Evolutionary conservation across 2,113 vertebrate genomes (phyloP).

Genomic region (Eulemur macaco): DNA sequence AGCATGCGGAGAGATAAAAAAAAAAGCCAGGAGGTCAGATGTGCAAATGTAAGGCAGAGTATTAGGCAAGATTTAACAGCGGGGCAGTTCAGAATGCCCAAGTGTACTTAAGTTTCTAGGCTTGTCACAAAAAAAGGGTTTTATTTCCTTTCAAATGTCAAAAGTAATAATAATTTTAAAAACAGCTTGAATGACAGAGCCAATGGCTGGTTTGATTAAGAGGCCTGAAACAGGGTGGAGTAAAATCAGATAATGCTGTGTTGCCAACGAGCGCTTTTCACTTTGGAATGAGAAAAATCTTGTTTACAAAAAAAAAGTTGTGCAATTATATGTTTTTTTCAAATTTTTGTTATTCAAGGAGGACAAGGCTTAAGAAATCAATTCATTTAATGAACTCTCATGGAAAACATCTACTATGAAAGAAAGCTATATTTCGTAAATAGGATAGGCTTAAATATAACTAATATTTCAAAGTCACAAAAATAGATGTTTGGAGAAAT

Average conservation of each 20-base stretch:
- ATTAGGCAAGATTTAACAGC: slow-evolving; percentile 48
- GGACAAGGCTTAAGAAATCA: not conserved
- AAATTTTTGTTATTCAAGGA: slow-evolving; percentile 26
- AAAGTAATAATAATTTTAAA: slow-evolving; percentile 39
- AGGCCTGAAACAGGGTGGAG: not conserved
- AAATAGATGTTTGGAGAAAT: not conserved
- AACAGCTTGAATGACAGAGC: not conserved
- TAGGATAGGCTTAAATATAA: not conserved
- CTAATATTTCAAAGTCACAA: not conserved
- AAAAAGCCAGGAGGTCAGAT: not conserved
- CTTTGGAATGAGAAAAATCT: slow-evolving; percentile 8
- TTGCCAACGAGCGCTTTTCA: not conserved
- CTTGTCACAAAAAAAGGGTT: not conserved
- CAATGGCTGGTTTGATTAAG: not conserved
- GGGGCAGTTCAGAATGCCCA: not conserved
- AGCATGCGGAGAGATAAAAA: slow-evolving; percentile 47
- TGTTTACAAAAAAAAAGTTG: slow-evolving; percentile 45
- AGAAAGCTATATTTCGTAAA: not conserved
- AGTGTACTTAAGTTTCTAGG: not conserved
- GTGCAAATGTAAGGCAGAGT: not conserved
- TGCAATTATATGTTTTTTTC: slow-evolving; percentile 8
- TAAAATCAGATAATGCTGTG: not conserved
- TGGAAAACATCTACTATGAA: slow-evolving; percentile 14
- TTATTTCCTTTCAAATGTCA: slow-evolving; percentile 53
- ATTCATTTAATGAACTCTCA: slow-evolving; percentile 28